Evolutionary conservation across 2,888 invertebrate species (phyloP), one percentile per base, ranked within the genome.

Genomic region (Luffia ferchaultella): DNA sequence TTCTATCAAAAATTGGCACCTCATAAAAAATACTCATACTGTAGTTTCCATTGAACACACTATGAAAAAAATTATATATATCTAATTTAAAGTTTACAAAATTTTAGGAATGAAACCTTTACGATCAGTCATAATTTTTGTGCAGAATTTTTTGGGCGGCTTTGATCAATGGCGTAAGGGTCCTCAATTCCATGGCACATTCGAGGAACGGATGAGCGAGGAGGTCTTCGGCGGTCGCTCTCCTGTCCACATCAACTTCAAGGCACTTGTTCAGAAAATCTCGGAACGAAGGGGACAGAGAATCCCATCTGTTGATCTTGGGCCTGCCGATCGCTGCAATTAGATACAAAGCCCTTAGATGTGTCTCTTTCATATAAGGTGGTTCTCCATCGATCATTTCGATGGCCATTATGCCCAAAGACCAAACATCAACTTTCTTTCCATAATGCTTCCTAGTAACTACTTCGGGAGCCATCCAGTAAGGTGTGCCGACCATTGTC

Each of bases 381-480:
- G 98, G 98, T 67, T 97, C 95, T 0, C 98, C 98, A 70, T 97
- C 97, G 49, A 98, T 92, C 84, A 85, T 85, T 77, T 96, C 96
- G 51, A 98, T 96, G 1, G 96, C 95, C 97, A 98, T 97, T 55
- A 98, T 98, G n/a, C 97, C 97, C 51, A 98, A 84, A 0, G 96
- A 96, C 96, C 96, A 96, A 42, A 96, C 93, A 67, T 96, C 96
- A 0, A 96, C 92, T 62, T 95, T 95, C 65, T 95, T 95, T 9
- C 96, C 97, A 61, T 97, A 97, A 61, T 95, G 93, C 65, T 97
- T 96, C 55, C 96, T 86, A 0, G 94, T 95, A 0, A 95, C 95
- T 0, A 96, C 94, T 73, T 96, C 96, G 0, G 97, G 97, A 0
- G 97, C 96, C 97, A 98, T 98, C 98, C 97, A 97, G 65, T 96